A percentile compares a stretch with the other conserved stretches of the same genome.
These are phyloP conservation scores for Psittacula cyanocephala DNA, from an alignment of 2,113 vertebrate genomes.

Conservation along the genomic window DNA sequence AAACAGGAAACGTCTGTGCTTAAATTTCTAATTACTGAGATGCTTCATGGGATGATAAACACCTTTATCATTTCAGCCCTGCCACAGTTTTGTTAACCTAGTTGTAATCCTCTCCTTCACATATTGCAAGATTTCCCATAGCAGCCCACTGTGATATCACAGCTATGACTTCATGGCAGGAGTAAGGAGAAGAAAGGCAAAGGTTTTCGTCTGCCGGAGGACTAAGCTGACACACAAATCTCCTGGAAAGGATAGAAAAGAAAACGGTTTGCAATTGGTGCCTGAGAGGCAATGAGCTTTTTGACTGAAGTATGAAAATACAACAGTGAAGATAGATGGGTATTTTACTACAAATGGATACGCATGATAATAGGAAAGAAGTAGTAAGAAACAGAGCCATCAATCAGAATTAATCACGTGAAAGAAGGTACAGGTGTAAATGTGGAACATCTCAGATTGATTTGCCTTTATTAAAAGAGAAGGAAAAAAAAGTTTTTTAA, in stretches of 20 bases:
- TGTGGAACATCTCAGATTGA: slow-evolving; percentile 48
- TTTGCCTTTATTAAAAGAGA: slow-evolving; percentile 66
- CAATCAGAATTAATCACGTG: slow-evolving; percentile 25
- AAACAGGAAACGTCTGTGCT: slow-evolving; percentile 16
- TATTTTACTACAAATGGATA: slow-evolving; percentile 52
- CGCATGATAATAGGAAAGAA: slow-evolving; percentile 19
- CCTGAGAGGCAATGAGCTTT: slow-evolving; percentile 22
- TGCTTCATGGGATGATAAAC: slow-evolving; percentile 45
- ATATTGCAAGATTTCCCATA: slow-evolving; percentile 35
- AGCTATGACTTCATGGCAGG: slow-evolving; percentile 65
- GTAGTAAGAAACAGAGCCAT: slow-evolving; percentile 42
- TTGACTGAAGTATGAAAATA: slow-evolving; percentile 52
- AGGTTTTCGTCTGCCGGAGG: slow-evolving; percentile 11
- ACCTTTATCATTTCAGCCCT: slow-evolving; percentile 21
- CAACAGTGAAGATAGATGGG: slow-evolving; percentile 19
- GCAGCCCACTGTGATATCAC: slow-evolving; percentile 60
- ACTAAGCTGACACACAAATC: slow-evolving; percentile 50
- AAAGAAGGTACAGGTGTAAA: slow-evolving; percentile 63
- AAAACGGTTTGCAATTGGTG: background rate
- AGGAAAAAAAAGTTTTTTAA: background rate
- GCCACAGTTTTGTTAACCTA: slow-evolving; percentile 51
- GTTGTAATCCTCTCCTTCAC: slow-evolving; percentile 48
- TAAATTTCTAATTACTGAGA: slow-evolving; percentile 46
- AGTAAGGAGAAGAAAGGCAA: slow-evolving; percentile 59
- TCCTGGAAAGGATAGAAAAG: slow-evolving; percentile 30